Evolutionary conservation across 2,888 invertebrate species (phyloP).

Genomic region (Drosophila lacicola): DNA sequence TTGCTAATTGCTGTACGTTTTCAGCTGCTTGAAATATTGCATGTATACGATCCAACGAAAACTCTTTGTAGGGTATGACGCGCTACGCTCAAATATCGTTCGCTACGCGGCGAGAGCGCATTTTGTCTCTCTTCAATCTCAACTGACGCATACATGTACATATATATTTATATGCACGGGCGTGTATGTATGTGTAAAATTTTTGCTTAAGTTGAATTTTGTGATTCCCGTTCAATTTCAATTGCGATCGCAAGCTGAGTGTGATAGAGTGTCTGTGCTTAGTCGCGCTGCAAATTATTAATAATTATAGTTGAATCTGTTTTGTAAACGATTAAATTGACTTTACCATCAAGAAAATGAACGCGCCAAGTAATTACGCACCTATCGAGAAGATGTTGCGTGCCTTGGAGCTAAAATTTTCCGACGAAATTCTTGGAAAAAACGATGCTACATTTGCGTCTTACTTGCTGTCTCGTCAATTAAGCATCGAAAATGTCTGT

Average conservation of each 20-base stretch:
- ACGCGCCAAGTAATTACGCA: background rate
- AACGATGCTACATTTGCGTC: conserved; percentile 15
- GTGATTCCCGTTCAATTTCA: conserved; percentile 33
- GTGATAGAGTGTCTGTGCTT: background rate
- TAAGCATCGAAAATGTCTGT: conserved; percentile 57
- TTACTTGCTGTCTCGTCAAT: conserved; percentile 38
- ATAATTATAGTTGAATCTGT: too few species aligned
- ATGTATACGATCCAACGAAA: background rate
- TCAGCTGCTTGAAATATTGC: background rate
- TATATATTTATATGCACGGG: background rate
- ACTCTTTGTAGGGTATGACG: background rate
- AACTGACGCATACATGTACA: too few species aligned
- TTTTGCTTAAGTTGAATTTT: background rate
- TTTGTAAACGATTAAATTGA: background rate
- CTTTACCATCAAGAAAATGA: conserved; percentile 8
- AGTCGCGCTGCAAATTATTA: background rate
- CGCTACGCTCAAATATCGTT: background rate
- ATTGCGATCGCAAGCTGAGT: conserved; percentile 4
- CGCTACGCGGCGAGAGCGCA: background rate
- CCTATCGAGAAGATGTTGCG: conserved; percentile 27
- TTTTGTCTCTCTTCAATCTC: background rate
- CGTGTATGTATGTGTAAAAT: too few species aligned
- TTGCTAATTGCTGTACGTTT: too few species aligned
- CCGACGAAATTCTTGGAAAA: conserved; percentile 12
- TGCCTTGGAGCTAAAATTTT: conserved; percentile 32